Base-by-base conservation (phyloP, 2,888 invertebrate genomes). In the Gibbula magus region DNA sequence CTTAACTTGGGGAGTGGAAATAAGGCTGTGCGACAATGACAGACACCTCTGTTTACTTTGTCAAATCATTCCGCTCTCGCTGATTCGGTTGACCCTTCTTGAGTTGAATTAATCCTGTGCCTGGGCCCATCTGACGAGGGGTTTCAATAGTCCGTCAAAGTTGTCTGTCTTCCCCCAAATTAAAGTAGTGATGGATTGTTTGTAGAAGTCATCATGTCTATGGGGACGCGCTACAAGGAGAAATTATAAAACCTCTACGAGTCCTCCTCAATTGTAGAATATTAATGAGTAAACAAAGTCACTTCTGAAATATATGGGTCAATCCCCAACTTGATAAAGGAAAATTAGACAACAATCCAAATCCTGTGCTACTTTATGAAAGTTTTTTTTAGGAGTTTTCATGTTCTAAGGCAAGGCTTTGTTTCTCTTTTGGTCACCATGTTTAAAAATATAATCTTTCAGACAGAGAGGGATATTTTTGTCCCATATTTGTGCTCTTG, bases 171-270 rank as follows among this genome's bases (percentile, higher is more conserved):
- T 35, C 39, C 35, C 32, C 32, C 70, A 70, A 70, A 70, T 70
- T 70, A 70, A 70, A 70, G 70, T 70, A 70, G 32, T 32, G 70
- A 70, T 70, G 70, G 70, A 70, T 70, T 70, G 70, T 70, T 70
- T 70, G 70, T 70, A 20, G 10, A 70, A 32, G 13, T 70, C 70
- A 70, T 70, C 70, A 35, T 70, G 70, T 70, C 70, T 39, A 70
- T 35, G 39, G 35, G 32, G 32, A 32, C 70, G n/a, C 39, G 35
- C 70, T 35, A 32, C 35, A 39, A 18, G 35, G 70, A 70, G 70
- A 70, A 70, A 39, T 29, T 70, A 32, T 70, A 70, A 70, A 70
- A 70, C 35, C 70, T 70, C 39, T 16, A 25, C 70, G 18, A 35
- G 18, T 20, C 35, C 35, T 35, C 29, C 70, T 70, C 35, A 70